Evolutionary conservation across 2,113 vertebrate genomes (phyloP).

Genomic region (Periophthalmodon schlosseri): DNA sequence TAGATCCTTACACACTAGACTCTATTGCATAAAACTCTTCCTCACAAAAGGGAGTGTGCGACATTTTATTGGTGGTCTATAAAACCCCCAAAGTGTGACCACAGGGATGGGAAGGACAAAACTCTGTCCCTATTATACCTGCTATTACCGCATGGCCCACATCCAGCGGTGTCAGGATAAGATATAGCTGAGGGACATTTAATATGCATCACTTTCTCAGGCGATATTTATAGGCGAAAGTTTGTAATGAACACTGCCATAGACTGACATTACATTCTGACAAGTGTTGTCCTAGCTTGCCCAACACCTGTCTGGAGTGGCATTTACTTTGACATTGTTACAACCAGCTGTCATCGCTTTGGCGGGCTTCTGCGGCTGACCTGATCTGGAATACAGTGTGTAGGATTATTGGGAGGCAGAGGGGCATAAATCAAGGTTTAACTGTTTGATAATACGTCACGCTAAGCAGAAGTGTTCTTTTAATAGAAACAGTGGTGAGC

Average conservation of each 20-base stretch:
- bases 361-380: constrained; percentile 8
- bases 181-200: constrained; percentile 14
- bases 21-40: constrained; percentile 7
- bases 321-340: constrained; percentile 29
- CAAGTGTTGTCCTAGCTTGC: constrained; percentile 17
- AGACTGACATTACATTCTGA: constrained; percentile 20
- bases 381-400: constrained; percentile 15
- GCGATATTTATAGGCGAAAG: constrained; percentile 26
- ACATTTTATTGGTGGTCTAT: not conserved
- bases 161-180: constrained; percentile 20
- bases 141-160: constrained; percentile 3
- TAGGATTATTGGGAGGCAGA: not conserved
- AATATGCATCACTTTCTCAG: constrained; percentile 21
- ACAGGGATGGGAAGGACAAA: constrained; percentile 18
- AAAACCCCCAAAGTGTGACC: constrained; percentile 4
- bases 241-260: constrained; percentile 6
- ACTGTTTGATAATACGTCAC: not conserved
- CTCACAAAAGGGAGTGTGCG: not conserved
- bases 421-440: constrained; percentile 6
- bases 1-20: not conserved
- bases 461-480: not conserved
- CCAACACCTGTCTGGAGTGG: constrained; percentile 18
- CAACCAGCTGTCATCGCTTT: constrained; percentile 18
- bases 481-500: not conserved
- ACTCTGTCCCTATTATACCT: constrained; percentile 7